A percentile compares a stretch with the other conserved stretches of the same genome.
phyloP scores from a whole-genome alignment of 2,113 vertebrate genomes.

The Panthera uncia region DNA sequence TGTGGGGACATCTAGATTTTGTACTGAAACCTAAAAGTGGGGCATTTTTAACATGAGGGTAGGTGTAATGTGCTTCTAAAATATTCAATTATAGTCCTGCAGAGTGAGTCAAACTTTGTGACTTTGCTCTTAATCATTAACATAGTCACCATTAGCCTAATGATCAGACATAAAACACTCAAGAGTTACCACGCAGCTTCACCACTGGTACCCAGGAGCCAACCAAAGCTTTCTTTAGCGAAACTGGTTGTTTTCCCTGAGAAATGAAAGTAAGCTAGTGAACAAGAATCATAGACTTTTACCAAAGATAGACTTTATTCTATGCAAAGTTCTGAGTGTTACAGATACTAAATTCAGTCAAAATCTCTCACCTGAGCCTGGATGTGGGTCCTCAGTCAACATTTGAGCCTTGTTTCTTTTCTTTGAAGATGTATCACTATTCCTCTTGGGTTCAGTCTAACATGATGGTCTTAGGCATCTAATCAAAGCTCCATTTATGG shows the following conservation, averaged over 20 bases:
- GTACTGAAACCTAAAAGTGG: background rate
- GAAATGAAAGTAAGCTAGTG: background rate
- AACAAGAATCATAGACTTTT: background rate
- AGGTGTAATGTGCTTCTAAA: background rate
- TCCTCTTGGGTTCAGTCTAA: background rate
- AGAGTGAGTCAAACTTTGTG: background rate
- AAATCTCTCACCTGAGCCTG: background rate
- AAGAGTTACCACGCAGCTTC: background rate
- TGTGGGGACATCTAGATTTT: background rate
- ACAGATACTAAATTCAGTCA: background rate
- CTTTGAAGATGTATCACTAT: background rate
- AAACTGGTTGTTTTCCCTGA: background rate
- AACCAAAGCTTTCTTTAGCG: background rate
- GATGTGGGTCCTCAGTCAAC: background rate
- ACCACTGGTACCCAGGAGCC: fast-evolving
- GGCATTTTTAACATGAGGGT: background rate
- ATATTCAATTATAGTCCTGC: background rate
- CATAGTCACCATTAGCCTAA: background rate
- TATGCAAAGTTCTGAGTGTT: background rate
- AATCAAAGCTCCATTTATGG: background rate
- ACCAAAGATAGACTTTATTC: background rate
- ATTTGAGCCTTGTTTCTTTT: background rate
- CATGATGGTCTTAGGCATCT: background rate
- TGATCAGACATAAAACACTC: background rate
- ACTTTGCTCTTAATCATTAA: background rate